Evolutionary conservation across 2,888 invertebrate genomes (phyloP).

Genomic region (Philereme transversata): DNA sequence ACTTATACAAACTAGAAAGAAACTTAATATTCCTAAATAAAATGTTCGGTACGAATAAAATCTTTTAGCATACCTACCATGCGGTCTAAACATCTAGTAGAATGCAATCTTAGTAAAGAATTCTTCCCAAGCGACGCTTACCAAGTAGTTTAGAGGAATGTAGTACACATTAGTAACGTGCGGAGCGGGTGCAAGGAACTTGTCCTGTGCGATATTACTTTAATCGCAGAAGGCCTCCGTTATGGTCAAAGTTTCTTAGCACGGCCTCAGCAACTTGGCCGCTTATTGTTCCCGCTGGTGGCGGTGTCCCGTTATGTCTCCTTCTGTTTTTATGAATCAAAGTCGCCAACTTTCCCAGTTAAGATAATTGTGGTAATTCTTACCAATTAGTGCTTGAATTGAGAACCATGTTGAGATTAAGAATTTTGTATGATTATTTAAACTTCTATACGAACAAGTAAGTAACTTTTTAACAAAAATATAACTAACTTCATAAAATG

Average conservation of each 20-base stretch:
- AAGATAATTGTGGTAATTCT: constrained; percentile 22
- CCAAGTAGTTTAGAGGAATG: constrained; percentile 54
- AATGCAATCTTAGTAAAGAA: constrained; percentile 32
- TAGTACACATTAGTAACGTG: constrained; percentile 52
- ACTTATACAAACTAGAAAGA: background rate
- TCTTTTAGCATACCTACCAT: constrained; percentile 12
- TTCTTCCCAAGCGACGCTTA: constrained; percentile 41
- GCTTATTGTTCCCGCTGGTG: constrained; percentile 58
- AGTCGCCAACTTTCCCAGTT: constrained; percentile 25
- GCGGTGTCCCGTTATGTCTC: constrained; percentile 49
- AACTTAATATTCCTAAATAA: constrained; percentile 9
- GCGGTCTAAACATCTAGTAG: constrained; percentile 17
- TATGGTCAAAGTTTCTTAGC: constrained; percentile 63
- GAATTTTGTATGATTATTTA: background rate
- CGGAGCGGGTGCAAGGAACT: constrained; percentile 53
- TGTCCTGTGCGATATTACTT: constrained; percentile 65
- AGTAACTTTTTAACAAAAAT: background rate
- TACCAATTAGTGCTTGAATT: constrained; percentile 23
- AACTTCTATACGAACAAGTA: constrained; percentile 3
- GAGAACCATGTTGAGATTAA: constrained; percentile 11
- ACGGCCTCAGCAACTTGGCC: constrained; percentile 46
- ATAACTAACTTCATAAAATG: too few relatives aligned
- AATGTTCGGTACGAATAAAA: constrained; percentile 11
- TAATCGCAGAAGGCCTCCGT: constrained; percentile 67
- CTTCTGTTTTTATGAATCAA: constrained; percentile 44